Evolutionary conservation across 2,888 invertebrate genomes (phyloP).

Genomic region (Tricholauxania praeusta): DNA sequence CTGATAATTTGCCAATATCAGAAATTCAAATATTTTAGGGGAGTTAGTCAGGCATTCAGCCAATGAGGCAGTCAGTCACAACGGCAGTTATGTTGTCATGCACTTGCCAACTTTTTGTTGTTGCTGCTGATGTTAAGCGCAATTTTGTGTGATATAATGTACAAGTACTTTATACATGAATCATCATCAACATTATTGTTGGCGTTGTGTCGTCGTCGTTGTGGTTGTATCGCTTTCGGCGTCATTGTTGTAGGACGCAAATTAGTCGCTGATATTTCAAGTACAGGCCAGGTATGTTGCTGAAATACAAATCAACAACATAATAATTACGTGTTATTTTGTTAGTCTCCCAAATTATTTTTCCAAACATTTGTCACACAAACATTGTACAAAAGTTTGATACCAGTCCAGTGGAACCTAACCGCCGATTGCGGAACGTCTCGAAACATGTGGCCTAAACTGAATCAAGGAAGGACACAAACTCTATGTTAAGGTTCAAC

Average conservation of each 20-base stretch:
- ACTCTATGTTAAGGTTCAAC: too few relatives aligned
- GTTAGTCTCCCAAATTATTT: neutral
- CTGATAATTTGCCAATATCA: too few relatives aligned
- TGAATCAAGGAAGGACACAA: too few relatives aligned
- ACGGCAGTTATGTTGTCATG: neutral
- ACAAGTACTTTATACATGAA: conserved; percentile 39
- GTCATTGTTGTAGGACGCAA: conserved; percentile 21
- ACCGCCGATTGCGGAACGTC: too few relatives aligned
- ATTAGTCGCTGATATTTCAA: conserved; percentile 31
- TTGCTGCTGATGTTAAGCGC: neutral
- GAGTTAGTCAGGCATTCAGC: too few relatives aligned
- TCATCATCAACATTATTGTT: conserved; percentile 23
- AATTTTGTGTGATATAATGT: neutral
- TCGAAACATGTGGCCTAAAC: too few relatives aligned
- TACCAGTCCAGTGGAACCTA: too few relatives aligned
- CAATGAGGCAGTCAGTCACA: too few relatives aligned
- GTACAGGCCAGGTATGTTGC: neutral
- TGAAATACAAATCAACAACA: neutral
- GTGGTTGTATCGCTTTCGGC: conserved; percentile 8
- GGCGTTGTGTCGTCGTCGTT: too few relatives aligned
- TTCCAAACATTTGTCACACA: too few relatives aligned
- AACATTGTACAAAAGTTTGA: too few relatives aligned
- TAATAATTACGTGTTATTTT: neutral
- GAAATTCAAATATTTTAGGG: too few relatives aligned
- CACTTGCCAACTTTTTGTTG: conserved; percentile 15